Conservation (phyloP, 2,797 vertebrate species). For the Enteromius radiatus region DNA sequence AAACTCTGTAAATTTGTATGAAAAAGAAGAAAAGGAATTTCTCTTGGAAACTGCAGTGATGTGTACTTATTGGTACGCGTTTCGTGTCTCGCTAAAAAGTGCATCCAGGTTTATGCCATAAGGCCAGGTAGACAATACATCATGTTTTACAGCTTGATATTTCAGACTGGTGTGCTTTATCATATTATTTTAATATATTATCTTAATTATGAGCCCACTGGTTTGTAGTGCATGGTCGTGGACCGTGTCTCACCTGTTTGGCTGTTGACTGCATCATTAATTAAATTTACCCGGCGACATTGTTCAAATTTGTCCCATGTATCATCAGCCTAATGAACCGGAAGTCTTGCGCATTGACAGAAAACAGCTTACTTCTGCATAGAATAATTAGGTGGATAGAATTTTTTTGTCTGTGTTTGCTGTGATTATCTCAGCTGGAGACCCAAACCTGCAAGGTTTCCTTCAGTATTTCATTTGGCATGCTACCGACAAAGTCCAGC, state of each 20-base stretch:
- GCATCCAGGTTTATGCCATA: no score
- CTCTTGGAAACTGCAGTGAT: no score
- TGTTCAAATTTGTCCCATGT: no score
- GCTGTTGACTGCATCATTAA: no score
- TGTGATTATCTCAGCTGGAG: background rate
- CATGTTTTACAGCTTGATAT: background rate
- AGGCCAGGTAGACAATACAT: background rate
- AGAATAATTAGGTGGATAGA: background rate
- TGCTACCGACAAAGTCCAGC: background rate
- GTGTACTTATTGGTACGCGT: no score
- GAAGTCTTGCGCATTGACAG: background rate
- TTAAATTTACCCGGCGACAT: no score
- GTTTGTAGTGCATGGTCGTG: background rate
- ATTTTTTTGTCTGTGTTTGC: background rate
- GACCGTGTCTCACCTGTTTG: no score
- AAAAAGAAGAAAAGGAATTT: no score
- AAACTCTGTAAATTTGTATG: no score
- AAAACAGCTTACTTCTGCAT: background rate
- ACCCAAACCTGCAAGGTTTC: background rate
- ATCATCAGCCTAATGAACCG: background rate
- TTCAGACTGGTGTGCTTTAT: background rate
- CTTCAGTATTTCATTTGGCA: background rate
- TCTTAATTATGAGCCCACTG: background rate
- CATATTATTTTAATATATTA: background rate
- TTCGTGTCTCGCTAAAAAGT: no score